Conservation (phyloP, 2,113 vertebrate species). For the Pantherophis guttatus region DNA sequence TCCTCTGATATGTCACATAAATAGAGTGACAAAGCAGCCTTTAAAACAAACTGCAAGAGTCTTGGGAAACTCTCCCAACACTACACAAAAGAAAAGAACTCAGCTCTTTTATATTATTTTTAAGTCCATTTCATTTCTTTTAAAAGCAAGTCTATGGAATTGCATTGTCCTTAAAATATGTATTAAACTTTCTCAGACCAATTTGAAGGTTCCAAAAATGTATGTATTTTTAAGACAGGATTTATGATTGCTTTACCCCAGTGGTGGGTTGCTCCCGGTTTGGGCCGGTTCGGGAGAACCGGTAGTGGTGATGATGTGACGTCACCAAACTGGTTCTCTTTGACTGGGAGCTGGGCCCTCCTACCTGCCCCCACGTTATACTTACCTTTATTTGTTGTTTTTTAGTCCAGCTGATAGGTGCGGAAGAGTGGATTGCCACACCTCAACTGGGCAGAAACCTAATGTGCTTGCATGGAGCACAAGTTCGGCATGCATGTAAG, state of each 20-base stretch:
- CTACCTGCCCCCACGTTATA: too few species aligned
- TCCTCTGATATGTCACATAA: not conserved
- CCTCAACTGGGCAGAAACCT: too few species aligned
- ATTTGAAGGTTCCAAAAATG: not conserved
- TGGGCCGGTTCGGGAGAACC: too few species aligned
- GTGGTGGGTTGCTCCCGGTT: too few species aligned
- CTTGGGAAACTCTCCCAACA: not conserved
- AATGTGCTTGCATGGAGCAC: too few species aligned
- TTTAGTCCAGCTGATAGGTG: too few species aligned
- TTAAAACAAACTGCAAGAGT: not conserved
- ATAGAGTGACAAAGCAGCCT: not conserved
- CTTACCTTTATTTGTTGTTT: too few species aligned
- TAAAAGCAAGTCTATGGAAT: not conserved
- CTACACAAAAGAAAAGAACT: not conserved
- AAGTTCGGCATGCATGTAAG: too few species aligned
- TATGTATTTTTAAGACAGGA: not conserved
- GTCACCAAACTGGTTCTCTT: too few species aligned
- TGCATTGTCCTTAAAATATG: not conserved
- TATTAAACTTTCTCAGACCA: not conserved
- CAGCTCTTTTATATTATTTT: not conserved
- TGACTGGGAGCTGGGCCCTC: too few species aligned
- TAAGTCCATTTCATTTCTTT: not conserved
- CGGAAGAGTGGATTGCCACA: too few species aligned
- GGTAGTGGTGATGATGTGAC: too few species aligned
- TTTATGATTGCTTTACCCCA: not conserved